Conservation (phyloP, 2,888 invertebrate species). For the Xestia xanthographa region DNA sequence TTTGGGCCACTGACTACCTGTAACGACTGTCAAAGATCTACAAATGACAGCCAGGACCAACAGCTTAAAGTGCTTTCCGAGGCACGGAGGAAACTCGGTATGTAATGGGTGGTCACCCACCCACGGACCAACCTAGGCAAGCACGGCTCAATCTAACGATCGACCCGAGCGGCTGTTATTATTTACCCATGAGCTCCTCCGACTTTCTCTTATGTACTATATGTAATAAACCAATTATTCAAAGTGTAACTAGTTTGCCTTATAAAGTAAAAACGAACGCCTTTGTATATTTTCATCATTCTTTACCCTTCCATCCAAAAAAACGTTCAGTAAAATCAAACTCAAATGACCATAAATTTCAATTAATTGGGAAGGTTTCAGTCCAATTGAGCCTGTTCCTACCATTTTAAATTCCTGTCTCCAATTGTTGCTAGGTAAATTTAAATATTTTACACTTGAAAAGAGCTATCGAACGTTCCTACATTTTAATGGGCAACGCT, state of each 20-base stretch:
- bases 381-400: conserved; percentile 65
- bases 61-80: too few relatives aligned
- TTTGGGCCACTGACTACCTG: too few relatives aligned
- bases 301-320: conserved; percentile 26
- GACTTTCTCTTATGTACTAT: too few relatives aligned
- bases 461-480: conserved; percentile 82
- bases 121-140: too few relatives aligned
- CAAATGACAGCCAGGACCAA: too few relatives aligned
- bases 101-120: too few relatives aligned
- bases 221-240: neutral
- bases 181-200: too few relatives aligned
- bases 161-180: too few relatives aligned
- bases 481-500: conserved; percentile 81
- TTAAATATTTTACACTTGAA: conserved; percentile 87
- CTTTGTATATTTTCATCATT: neutral
- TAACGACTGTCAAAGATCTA: too few relatives aligned
- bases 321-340: conserved; percentile 53
- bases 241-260: neutral
- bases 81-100: too few relatives aligned
- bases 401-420: conserved; percentile 56
- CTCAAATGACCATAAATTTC: conserved; percentile 73
- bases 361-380: conserved; percentile 79
- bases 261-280: neutral
- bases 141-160: too few relatives aligned
- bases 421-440: conserved; percentile 82